A percentile compares a stretch with the other conserved stretches of the same genome.
Evolutionary conservation across 2,888 invertebrate genomes (phyloP).

Genomic region (Ischnura elegans): DNA sequence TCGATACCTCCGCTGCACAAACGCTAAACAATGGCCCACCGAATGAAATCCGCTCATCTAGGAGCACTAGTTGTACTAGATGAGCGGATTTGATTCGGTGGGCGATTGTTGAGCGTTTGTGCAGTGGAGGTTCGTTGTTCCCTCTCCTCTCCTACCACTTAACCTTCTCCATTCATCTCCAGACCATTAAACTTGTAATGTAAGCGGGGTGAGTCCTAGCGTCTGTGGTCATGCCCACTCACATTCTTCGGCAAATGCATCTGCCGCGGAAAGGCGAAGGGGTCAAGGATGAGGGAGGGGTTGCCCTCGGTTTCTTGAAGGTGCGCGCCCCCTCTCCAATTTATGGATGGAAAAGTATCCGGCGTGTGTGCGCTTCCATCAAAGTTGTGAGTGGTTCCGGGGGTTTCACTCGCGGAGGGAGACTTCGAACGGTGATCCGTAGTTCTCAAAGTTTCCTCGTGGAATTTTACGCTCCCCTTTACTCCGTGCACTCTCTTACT

Average conservation of each 20-base stretch:
- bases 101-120: too few relatives aligned
- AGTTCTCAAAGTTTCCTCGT: background rate
- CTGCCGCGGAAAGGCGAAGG: background rate
- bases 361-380: background rate
- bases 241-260: background rate
- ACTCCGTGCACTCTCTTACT: background rate
- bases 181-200: too few relatives aligned
- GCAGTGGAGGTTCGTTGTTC: too few relatives aligned
- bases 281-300: background rate
- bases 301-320: background rate
- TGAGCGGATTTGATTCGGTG: too few relatives aligned
- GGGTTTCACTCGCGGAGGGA: background rate
- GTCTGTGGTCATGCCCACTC: too few relatives aligned
- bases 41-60: too few relatives aligned
- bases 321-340: conserved; percentile 2
- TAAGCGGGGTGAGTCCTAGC: too few relatives aligned
- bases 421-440: background rate
- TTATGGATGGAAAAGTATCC: conserved; percentile 5
- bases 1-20: too few relatives aligned
- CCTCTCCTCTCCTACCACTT: too few relatives aligned
- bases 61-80: too few relatives aligned
- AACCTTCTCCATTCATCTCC: too few relatives aligned
- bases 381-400: background rate
- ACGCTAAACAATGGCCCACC: too few relatives aligned
- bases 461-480: background rate